Evolutionary conservation across 2,888 invertebrate genomes (phyloP), one percentile per base, ranked within the genome.

Genomic region (Halictus quadricinctus): DNA sequence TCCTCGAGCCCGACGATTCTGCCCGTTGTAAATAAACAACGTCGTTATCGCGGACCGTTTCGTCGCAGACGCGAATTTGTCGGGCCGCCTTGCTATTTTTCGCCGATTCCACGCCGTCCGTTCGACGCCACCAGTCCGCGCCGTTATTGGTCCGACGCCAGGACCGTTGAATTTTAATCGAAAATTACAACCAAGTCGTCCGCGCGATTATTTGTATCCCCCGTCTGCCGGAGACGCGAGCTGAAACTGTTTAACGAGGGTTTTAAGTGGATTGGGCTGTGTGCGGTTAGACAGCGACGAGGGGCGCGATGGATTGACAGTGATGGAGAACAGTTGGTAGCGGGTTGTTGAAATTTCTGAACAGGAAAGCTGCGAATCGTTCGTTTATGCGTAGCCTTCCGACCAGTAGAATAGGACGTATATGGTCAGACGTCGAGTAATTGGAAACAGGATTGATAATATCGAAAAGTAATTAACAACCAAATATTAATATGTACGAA

Each of bases 41-140:
- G n/a, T 46, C 48, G 72, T 76, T 81, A 50, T 76, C 76, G 76
- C 64, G 18, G 60, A 29, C 46, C 60, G 25, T 54, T 54, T 3
- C 18, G 15, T n/a, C 25, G 73, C 50, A 25, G 48, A 48, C 29
- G 36, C 73, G 75, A 50, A 75, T 74, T 80, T 80, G 50, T 73
- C 50, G 48, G 36, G 6, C 21, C 43, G n/a, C 12, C 29, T 21
- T 21, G n/a, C 50, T 69, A 69, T 36, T 36, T 69, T 69, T 41
- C 69, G 41, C 10, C 41, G 41, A 69, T 69, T 41, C 18, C 66
- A 60, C 18, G 8, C 3, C 66, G 66, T 8, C 25, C 64, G 29
- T 66, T 66, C 18, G 29, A 66, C 64, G 36, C 29, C 36, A 8
- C 1, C 8, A 7, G 36, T 36, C 18, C 25, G 13, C 25, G 5